Conservation (phyloP, 1,140 invertebrate species). For the Cotesia glomerata region DNA sequence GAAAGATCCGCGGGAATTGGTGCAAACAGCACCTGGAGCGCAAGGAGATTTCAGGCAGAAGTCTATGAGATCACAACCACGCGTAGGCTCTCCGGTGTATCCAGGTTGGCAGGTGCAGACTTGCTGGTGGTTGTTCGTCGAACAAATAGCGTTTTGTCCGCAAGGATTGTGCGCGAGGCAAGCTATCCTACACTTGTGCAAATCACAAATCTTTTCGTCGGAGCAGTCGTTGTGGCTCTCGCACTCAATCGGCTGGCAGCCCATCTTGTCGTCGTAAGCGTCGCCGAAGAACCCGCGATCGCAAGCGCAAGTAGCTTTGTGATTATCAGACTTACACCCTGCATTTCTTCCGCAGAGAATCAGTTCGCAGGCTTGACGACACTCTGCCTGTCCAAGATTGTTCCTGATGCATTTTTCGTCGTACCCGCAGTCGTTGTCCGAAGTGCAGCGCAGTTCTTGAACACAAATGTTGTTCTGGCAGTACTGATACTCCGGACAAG, state of each 20-base stretch:
- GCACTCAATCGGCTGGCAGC: conserved; percentile 82
- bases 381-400: conserved; percentile 73
- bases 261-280: conserved; percentile 72
- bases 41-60: conserved; percentile 81
- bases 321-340: conserved; percentile 73
- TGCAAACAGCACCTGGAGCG: conserved; percentile 81
- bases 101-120: conserved; percentile 85
- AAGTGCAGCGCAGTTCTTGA: conserved; percentile 76
- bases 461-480: conserved; percentile 83
- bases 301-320: conserved; percentile 78
- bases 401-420: conserved; percentile 75
- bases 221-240: conserved; percentile 74
- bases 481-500: conserved; percentile 81
- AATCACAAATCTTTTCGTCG: conserved; percentile 81
- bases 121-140: conserved; percentile 75
- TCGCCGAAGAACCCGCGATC: conserved; percentile 80
- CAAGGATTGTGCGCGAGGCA: conserved; percentile 82
- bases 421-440: conserved; percentile 72
- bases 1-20: conserved; percentile 80
- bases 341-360: conserved; percentile 83
- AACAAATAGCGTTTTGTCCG: conserved; percentile 82
- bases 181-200: conserved; percentile 82
- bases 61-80: conserved; percentile 77
- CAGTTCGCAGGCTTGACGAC: conserved; percentile 73
- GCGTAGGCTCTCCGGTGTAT: conserved; percentile 78